Percentiles rank a stretch among this genome's conserved stretches.
Conservation (phyloP, 2,113 vertebrate genomes). For the Zingel zingel region DNA sequence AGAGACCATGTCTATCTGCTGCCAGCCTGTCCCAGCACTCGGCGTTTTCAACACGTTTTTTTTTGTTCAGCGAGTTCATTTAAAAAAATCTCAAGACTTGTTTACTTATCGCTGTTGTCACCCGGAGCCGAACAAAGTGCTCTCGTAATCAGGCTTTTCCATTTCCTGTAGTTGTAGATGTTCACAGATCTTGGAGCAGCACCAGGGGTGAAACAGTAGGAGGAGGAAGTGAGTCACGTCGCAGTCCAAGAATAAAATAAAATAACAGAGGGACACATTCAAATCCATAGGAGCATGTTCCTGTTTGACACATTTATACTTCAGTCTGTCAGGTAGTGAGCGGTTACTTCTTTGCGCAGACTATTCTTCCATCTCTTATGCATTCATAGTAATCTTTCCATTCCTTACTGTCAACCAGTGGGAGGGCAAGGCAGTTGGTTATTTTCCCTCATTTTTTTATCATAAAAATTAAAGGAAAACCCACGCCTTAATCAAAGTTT, state of each 20-base stretch:
- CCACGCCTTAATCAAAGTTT: too few relatives aligned
- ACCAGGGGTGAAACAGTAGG: conserved; percentile 18
- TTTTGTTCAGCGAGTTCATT: neutral
- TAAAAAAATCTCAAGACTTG: conserved; percentile 10
- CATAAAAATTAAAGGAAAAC: neutral
- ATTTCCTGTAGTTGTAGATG: conserved; percentile 49
- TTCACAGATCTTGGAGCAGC: conserved; percentile 23
- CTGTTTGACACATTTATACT: neutral
- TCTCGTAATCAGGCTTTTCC: conserved; percentile 33
- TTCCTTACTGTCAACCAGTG: neutral
- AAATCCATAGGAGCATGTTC: neutral
- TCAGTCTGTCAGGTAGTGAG: neutral
- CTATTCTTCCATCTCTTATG: neutral
- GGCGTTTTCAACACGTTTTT: neutral
- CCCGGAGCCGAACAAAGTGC: conserved; percentile 44
- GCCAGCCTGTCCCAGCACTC: neutral
- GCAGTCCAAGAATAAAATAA: conserved; percentile 34
- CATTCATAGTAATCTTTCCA: neutral
- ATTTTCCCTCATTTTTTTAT: neutral
- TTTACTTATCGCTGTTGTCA: conserved; percentile 38
- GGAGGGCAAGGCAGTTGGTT: neutral
- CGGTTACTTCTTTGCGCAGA: neutral
- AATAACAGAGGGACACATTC: neutral
- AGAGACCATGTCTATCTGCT: neutral
- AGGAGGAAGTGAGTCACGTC: conserved; percentile 41